These are phyloP conservation scores for Pheucticus melanocephalus DNA, from an alignment of 2,113 vertebrate genomes.

Conservation along the genomic window DNA sequence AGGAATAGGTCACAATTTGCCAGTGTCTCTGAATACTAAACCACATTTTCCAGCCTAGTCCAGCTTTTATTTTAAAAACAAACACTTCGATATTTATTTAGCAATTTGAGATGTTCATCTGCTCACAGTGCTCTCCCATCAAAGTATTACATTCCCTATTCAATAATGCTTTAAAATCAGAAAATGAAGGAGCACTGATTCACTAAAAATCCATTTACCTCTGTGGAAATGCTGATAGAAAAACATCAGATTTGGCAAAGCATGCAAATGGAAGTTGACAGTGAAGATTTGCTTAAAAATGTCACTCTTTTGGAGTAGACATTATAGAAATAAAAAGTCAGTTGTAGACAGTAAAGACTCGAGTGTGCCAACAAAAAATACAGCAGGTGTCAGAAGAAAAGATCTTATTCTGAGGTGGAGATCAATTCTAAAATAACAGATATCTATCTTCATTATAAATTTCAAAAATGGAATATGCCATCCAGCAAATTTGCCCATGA, in stretches of 20 bases:
- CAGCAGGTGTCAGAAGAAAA: constrained; percentile 15
- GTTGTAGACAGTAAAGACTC: background rate
- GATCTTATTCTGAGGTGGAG: background rate
- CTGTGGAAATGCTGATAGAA: background rate
- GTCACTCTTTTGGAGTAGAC: background rate
- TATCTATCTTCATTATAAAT: constrained; percentile 64
- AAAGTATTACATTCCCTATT: background rate
- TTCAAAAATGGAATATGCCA: constrained; percentile 63
- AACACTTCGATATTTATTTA: constrained; percentile 41
- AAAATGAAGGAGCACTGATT: background rate
- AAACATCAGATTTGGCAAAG: background rate
- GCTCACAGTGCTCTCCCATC: background rate
- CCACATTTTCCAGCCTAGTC: background rate
- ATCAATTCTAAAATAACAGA: constrained; percentile 64
- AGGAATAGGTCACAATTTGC: background rate
- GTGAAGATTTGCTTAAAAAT: background rate
- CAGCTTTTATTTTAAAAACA: constrained; percentile 20
- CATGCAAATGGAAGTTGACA: background rate
- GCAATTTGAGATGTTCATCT: constrained; percentile 17
- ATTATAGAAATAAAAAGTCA: background rate
- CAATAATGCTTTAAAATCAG: background rate
- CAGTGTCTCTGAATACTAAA: background rate
- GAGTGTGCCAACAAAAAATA: background rate
- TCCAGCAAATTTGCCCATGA: constrained; percentile 43
- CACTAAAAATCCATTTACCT: background rate